Conservation (phyloP, 2,113 vertebrate species). For the Proterorhinus semilunaris region DNA sequence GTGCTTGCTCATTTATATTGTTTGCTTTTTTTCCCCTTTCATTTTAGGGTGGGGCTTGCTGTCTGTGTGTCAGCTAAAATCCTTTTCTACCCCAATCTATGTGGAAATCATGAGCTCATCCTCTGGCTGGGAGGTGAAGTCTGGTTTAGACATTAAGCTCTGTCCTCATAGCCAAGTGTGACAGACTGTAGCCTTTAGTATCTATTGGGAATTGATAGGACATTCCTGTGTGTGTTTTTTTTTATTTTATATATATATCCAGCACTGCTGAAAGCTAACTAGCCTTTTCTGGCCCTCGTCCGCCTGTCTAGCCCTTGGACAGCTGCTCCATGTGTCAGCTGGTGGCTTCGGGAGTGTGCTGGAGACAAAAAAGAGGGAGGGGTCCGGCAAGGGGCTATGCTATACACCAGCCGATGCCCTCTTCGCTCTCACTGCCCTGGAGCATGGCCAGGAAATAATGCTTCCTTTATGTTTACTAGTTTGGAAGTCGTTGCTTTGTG, state of each 20-base stretch:
- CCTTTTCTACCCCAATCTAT: conserved; percentile 38
- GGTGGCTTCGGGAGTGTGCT: conserved; percentile 65
- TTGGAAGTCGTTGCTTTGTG: conserved; percentile 41
- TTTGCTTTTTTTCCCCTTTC: conserved; percentile 56
- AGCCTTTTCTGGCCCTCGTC: conserved; percentile 52
- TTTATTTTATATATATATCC: conserved; percentile 24
- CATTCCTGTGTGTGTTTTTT: conserved; percentile 1
- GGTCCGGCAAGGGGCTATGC: conserved; percentile 40
- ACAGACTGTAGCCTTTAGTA: conserved; percentile 7
- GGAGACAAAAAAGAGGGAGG: conserved; percentile 60
- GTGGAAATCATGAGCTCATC: conserved; percentile 75
- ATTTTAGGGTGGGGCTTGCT: conserved; percentile 76
- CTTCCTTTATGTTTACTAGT: conserved; percentile 40
- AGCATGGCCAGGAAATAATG: conserved; percentile 27
- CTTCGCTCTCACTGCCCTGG: conserved; percentile 45
- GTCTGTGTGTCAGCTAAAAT: conserved; percentile 61
- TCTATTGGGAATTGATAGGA: conserved; percentile 15
- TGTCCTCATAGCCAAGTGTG: conserved; percentile 42
- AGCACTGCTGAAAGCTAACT: conserved; percentile 21
- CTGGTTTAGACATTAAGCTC: conserved; percentile 68
- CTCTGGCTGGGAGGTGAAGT: conserved; percentile 62
- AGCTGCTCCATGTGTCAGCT: conserved; percentile 80
- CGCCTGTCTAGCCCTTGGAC: conserved; percentile 61
- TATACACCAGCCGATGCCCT: conserved; percentile 37
- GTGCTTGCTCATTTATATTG: conserved; percentile 45